Evolutionary conservation across 2,888 invertebrate genomes (phyloP).

Genomic region (Lomographa bimaculata): DNA sequence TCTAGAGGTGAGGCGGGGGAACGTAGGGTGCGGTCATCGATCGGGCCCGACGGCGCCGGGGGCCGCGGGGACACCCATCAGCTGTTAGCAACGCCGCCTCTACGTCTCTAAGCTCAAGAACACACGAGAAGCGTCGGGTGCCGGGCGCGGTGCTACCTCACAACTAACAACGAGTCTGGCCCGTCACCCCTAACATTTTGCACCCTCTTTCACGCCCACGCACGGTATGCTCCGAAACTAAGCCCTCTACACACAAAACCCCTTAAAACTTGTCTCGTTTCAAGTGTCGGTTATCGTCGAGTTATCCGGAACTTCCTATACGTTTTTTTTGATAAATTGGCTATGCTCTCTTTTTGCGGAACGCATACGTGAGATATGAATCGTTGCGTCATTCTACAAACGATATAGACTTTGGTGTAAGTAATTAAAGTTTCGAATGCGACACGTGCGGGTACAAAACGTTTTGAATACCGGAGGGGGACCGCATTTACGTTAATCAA

Average conservation of each 20-base stretch:
- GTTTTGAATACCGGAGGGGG: slow-evolving; percentile 35
- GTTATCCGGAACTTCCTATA: slow-evolving; percentile 15
- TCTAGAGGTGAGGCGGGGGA: slow-evolving; percentile 59
- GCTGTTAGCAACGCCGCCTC: slow-evolving; percentile 61
- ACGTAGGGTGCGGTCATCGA: slow-evolving; percentile 74
- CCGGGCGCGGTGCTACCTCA: slow-evolving; percentile 27
- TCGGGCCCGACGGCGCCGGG: slow-evolving; percentile 57
- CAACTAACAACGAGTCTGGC: slow-evolving; percentile 26
- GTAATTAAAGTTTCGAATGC: slow-evolving; percentile 13
- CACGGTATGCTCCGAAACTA: slow-evolving; percentile 25
- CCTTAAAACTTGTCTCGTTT: slow-evolving; percentile 32
- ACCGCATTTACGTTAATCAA: slow-evolving; percentile 44
- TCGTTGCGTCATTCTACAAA: slow-evolving; percentile 6
- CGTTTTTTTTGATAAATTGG: slow-evolving; percentile 14
- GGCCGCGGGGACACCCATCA: slow-evolving; percentile 66
- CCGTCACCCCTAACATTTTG: slow-evolving; percentile 29
- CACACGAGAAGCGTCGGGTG: slow-evolving; percentile 28
- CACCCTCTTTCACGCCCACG: slow-evolving; percentile 27
- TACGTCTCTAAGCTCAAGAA: slow-evolving; percentile 33
- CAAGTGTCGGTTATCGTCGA: slow-evolving; percentile 24
- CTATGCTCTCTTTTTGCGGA: slow-evolving; percentile 6
- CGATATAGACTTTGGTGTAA: slow-evolving; percentile 1
- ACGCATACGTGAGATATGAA: slow-evolving; percentile 4
- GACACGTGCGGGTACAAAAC: slow-evolving; percentile 32
- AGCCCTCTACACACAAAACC: slow-evolving; percentile 31